Evolutionary conservation across 2,113 vertebrate genomes (phyloP), one percentile per base, ranked within the genome.

Genomic region (Anser brachyrhynchus): DNA sequence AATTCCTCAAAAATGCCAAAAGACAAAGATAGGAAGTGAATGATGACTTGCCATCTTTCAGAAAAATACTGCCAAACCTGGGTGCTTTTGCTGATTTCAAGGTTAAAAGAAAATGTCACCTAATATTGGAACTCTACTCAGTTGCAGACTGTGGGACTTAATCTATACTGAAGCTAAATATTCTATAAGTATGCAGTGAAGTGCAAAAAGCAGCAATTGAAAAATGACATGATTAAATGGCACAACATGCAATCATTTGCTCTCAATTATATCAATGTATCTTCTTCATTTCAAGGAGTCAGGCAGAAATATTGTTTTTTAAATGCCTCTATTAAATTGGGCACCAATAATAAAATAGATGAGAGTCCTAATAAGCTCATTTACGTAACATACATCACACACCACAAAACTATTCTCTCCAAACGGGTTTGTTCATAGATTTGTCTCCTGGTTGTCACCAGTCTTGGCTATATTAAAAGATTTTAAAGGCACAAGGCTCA

Each of bases 221-320:
- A 98, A 98, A 98, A 98, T 98, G 98, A 98, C 98, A 97, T 98
- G 98, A 98, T 98, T 98, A 98, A 98, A 98, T 97, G 97, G 97
- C 97, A 98, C 64, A 97, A 98, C 98, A 98, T 97, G 97, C 97
- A 98, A 98, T 98, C 97, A 98, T 98, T 98, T 98, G 98, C 97
- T 98, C 97, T 98, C 98, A 98, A 98, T 98, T 98, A 98, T 98
- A 97, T 97, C 98, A 98, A 98, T 98, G 97, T 98, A 98, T 98
- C 98, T 98, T 98, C 98, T 98, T 98, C 97, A 96, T 97, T 98
- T 98, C 97, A 97, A 96, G 96, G 96, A 98, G 97, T 97, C 97
- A 97, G 97, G 97, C 98, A 98, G 98, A 98, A 98, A 98, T 98
- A 98, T 98, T 98, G 98, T 98, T 98, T 98, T 98, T 98, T 98